Evolutionary conservation across 64 coral and sea anemone species (phyloP).

Genomic region (Catalaphyllia jardinei): DNA sequence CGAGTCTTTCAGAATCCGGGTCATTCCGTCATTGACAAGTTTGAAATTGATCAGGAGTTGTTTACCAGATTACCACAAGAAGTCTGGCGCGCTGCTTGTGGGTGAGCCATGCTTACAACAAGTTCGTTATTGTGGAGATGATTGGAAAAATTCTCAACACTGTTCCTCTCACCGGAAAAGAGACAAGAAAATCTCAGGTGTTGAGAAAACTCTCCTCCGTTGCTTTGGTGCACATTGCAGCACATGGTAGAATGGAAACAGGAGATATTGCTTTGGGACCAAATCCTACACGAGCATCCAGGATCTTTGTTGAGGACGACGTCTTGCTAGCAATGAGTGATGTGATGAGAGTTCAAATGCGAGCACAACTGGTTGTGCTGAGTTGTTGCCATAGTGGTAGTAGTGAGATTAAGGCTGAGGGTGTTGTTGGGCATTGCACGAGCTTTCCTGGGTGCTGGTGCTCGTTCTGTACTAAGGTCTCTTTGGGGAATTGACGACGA

Average conservation of each 20-base stretch:
- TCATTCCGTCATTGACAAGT: conserved; percentile 21
- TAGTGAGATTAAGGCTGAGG: conserved; percentile 41
- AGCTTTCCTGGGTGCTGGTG: conserved; percentile 23
- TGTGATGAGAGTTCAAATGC: background rate
- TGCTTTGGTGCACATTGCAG: background rate
- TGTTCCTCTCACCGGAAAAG: background rate
- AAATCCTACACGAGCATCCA: background rate
- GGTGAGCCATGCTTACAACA: background rate
- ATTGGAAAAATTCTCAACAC: background rate
- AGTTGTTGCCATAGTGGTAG: conserved; percentile 39
- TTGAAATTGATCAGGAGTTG: conserved; percentile 4
- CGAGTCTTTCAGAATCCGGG: conserved; percentile 1
- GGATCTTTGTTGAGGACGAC: background rate
- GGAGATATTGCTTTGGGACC: conserved; percentile 16
- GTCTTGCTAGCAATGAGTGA: conserved; percentile 28
- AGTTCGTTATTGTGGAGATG: background rate
- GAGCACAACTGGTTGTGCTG: conserved; percentile 25
- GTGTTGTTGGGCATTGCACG: conserved; percentile 25
- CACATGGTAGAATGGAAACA: background rate
- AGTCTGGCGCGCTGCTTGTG: conserved; percentile 12
- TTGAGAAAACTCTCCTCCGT: background rate
- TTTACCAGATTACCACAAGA: conserved; percentile 7
- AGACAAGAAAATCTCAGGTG: background rate
- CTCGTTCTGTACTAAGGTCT: conserved; percentile 22
- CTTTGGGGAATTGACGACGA: conserved; percentile 29